These are phyloP conservation scores for Philereme transversata DNA, from an alignment of 2,888 invertebrate species.

Conservation along the genomic window DNA sequence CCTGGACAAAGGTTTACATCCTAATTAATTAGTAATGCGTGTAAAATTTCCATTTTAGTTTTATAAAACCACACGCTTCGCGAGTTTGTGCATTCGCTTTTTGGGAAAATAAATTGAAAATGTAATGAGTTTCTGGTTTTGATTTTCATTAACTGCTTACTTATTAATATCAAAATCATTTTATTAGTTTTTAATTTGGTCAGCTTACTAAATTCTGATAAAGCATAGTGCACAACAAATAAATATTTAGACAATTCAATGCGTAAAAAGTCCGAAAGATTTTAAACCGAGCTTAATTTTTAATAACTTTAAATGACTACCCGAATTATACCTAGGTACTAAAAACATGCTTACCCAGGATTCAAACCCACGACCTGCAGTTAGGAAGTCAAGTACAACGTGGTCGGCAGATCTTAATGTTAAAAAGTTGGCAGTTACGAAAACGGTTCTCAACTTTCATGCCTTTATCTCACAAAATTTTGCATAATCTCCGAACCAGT, in stretches of 20 bases:
- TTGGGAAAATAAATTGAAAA: slow-evolving; percentile 17
- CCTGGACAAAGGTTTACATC: slow-evolving; percentile 32
- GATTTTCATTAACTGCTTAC: slow-evolving; percentile 5
- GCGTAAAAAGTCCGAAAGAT: too few species aligned
- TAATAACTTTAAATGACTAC: too few species aligned
- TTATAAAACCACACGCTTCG: slow-evolving; percentile 28
- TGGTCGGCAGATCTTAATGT: not conserved
- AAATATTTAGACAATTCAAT: too few species aligned
- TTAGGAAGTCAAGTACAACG: too few species aligned
- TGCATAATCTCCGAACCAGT: slow-evolving; percentile 14
- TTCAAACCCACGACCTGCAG: too few species aligned
- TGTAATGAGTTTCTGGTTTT: slow-evolving; percentile 20
- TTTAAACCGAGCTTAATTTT: too few species aligned
- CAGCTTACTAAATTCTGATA: not conserved
- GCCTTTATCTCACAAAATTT: slow-evolving; percentile 2
- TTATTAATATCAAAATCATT: not conserved
- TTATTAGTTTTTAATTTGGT: not conserved
- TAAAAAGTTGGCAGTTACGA: slow-evolving; percentile 5
- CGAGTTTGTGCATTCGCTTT: slow-evolving; percentile 10
- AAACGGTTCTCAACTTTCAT: slow-evolving; percentile 1
- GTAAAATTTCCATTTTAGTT: slow-evolving; percentile 40
- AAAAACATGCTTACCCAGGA: too few species aligned
- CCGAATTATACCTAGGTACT: too few species aligned
- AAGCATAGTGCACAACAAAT: too few species aligned
- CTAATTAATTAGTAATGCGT: slow-evolving; percentile 45